Base-by-base conservation (phyloP, 2,888 invertebrate species). In the Pachymerium ferrugineum region DNA sequence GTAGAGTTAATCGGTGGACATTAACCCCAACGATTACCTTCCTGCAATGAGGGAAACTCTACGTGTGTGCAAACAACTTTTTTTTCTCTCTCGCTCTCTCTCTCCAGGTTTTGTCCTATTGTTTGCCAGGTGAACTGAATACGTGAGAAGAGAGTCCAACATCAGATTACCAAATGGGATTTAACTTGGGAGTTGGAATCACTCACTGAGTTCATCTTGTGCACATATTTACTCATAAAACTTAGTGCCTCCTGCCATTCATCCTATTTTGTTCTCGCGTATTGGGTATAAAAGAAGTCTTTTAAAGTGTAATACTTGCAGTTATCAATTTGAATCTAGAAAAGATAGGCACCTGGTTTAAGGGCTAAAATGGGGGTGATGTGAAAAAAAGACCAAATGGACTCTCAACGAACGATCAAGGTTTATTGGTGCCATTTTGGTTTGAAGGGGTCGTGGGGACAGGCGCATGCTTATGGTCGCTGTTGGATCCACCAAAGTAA, bases 141-240 rank as follows among this genome's bases (percentile, higher is more conserved):
- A 54, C 54, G 54, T 54, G 54, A 54, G 54, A 28, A 22, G 54
- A 6, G 54, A 54, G 54, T 54, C 22, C 54, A 54, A 54, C 28
- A 54, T 25, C 54, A 54, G 54, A 54, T 54, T 54, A 54, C 54
- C 54, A 54, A 54, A 54, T 54, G 54, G n/a, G 54, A 25, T 54
- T 47, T 54, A 54, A 5, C 12, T 25, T 22, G 54, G 25, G 54
- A 25, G 54, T 22, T 22, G 25, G 47, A 47, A 47, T 54, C 54
- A 22, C 54, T 22, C 54, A n/a, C 25, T 25, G 10, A 54, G 54
- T 54, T 54, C 28, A 54, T 54, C 25, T 28, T 54, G 25, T 22
- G 28, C 28, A 54, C 22, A 54, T 28, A 54, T 19, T 25, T 8
- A 54, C 22, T 54, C 3, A 25, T 12, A 6, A 6, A 4, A 1